Evolutionary conservation across 2,797 vertebrate genomes (phyloP), one percentile per base, ranked within the genome.

Genomic region (Gallinago nigripennis): DNA sequence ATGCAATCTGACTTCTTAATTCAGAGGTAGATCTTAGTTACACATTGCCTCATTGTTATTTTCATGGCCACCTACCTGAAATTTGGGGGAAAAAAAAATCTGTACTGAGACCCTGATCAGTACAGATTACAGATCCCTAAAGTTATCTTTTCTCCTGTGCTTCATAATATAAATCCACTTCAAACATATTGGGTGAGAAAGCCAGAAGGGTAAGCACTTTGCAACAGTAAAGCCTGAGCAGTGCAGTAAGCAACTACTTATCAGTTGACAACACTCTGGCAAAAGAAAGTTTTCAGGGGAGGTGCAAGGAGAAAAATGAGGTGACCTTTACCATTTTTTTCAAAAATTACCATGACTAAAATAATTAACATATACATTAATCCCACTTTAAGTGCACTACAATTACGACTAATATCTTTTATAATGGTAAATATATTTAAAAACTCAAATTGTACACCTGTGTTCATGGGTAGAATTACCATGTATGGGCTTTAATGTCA

Each of bases 401-500:
- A 61, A 39, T 89, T 82, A 23, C 12, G 70, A 51, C 56, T 82
- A 77, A 58, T 84, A 64, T 3, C 8, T 73, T 77, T 85, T 82
- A 78, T 82, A 85, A 54, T 61, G 28, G 60, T 93, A 94, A 94
- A 93, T 92, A 88, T 71, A 82, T 80, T 94, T 93, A 12, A 85
- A 95, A 95, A 7, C 16, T 82, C 56, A 54, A 33, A 79, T 63
- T 84, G 86, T 46, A 46, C 28, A 68, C 58, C 51, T 78, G 31
- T 94, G 81, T 90, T 95, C 94, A 73, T 92, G 20, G 60, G 63
- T 51, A 75, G 31, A 80, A 58, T 85, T 87, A 21, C 28, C 28
- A 64, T 85, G 46, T 61, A 54, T 61, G 24, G 31, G 30, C 30
- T 85, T 80, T 87, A 91, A 78, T 87, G 65, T 69, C 18, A 60